Evolutionary conservation across 2,888 invertebrate genomes (phyloP).

Genomic region (Nomada ferruginata): DNA sequence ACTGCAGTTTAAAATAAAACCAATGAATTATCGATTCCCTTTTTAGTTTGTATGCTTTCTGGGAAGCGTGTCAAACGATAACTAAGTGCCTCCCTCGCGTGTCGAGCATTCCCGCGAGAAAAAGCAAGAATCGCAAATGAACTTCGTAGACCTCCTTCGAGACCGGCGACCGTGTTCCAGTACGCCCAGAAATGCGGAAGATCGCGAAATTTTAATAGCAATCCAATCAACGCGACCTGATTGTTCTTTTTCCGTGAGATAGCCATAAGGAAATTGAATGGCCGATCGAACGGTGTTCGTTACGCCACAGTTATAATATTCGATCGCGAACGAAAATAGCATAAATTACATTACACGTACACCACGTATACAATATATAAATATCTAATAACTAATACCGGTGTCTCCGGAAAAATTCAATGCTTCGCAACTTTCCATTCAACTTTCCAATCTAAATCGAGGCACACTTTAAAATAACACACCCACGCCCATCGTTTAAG

Average conservation of each 20-base stretch:
- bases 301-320: background rate
- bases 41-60: background rate
- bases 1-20: background rate
- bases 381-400: background rate
- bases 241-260: conserved; percentile 6
- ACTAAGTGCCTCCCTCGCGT: conserved; percentile 49
- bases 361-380: background rate
- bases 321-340: conserved; percentile 1
- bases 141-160: conserved; percentile 41
- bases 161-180: conserved; percentile 9
- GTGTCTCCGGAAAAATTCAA: too few relatives aligned
- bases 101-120: conserved; percentile 30
- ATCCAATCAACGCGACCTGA: conserved; percentile 17
- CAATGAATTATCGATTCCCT: conserved; percentile 2
- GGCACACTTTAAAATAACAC: too few relatives aligned
- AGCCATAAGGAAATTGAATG: conserved; percentile 3
- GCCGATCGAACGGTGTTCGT: background rate
- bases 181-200: conserved; percentile 6
- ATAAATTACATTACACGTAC: background rate
- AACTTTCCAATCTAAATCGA: too few relatives aligned
- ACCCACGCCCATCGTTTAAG: too few relatives aligned
- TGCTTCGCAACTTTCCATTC: too few relatives aligned
- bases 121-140: conserved; percentile 44
- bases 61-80: conserved; percentile 28
- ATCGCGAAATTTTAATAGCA: conserved; percentile 37